A percentile compares a stretch with the other conserved stretches of the same genome.
These are phyloP conservation scores for Agapornis roseicollis DNA, from an alignment of 2,113 vertebrate species.

Conservation along the genomic window DNA sequence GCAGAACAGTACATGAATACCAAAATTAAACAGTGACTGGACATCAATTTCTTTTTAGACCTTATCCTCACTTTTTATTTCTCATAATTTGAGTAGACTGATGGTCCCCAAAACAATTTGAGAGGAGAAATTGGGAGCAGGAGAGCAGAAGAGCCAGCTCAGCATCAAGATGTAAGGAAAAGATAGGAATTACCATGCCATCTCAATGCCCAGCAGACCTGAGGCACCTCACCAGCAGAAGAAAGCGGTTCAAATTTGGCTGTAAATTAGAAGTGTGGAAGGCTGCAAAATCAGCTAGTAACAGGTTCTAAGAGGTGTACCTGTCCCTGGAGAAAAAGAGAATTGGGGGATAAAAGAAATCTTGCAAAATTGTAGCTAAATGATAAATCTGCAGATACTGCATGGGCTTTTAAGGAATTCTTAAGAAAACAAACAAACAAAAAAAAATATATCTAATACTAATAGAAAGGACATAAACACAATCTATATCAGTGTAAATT, in stretches of 20 bases:
- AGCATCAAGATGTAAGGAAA: neutral
- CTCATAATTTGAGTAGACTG: neutral
- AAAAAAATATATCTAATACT: neutral
- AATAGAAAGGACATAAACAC: neutral
- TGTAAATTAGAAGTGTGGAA: neutral
- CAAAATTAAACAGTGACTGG: neutral
- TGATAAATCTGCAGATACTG: neutral
- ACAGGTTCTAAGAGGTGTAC: neutral
- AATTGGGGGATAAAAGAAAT: neutral
- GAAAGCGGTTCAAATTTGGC: neutral
- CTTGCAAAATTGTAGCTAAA: neutral
- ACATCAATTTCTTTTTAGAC: neutral
- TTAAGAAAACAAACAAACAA: neutral
- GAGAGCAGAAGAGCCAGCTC: neutral
- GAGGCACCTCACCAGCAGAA: neutral
- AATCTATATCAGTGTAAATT: neutral
- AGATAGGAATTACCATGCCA: neutral
- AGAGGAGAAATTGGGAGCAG: neutral
- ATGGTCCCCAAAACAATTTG: neutral
- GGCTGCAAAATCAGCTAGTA: neutral
- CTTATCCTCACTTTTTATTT: neutral
- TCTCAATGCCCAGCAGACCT: slow-evolving; percentile 1
- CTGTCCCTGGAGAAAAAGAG: neutral
- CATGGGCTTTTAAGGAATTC: neutral
- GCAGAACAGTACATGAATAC: neutral